A percentile compares a stretch with the other conserved stretches of the same genome.
These are phyloP conservation scores for Pagetopsis macropterus DNA, from an alignment of 2,797 vertebrate species.

Conservation along the genomic window DNA sequence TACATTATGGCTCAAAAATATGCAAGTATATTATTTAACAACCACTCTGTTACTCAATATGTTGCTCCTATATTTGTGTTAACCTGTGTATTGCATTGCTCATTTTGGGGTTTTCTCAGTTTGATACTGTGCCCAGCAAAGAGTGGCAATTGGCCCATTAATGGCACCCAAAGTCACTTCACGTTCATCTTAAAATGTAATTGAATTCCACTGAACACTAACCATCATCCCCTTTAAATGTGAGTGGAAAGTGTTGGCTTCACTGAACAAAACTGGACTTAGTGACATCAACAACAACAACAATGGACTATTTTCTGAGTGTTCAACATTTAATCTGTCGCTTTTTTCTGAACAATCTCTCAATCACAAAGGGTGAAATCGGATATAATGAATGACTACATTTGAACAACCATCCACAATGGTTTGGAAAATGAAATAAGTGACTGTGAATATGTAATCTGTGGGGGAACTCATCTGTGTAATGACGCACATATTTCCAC, in stretches of 20 bases:
- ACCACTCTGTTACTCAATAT: background rate
- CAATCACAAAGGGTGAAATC: conserved; percentile 24
- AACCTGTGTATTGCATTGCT: conserved; percentile 8
- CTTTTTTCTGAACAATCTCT: conserved; percentile 19
- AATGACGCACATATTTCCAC: conserved; percentile 73
- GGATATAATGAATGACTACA: conserved; percentile 21
- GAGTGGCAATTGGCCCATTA: conserved; percentile 6
- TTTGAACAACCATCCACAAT: conserved; percentile 12
- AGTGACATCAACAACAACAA: conserved; percentile 2
- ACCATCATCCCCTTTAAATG: conserved; percentile 10
- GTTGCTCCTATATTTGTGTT: background rate
- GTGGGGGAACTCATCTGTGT: conserved; percentile 56
- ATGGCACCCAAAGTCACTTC: conserved; percentile 19
- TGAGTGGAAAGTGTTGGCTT: conserved; percentile 14
- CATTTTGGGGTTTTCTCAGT: conserved; percentile 1
- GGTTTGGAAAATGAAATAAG: conserved; percentile 25
- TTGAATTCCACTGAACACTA: conserved; percentile 31
- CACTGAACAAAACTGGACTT: conserved; percentile 14
- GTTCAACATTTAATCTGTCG: conserved; percentile 3
- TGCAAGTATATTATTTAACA: background rate
- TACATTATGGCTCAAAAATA: background rate
- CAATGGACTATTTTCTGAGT: conserved; percentile 12
- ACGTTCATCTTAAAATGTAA: conserved; percentile 20
- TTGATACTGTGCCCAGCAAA: conserved; percentile 10
- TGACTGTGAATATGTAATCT: conserved; percentile 39